A percentile compares a stretch with the other conserved stretches of the same genome.
Evolutionary conservation across 2,888 invertebrate species (phyloP).

Genomic region (Prosopocoilus inquinatus): DNA sequence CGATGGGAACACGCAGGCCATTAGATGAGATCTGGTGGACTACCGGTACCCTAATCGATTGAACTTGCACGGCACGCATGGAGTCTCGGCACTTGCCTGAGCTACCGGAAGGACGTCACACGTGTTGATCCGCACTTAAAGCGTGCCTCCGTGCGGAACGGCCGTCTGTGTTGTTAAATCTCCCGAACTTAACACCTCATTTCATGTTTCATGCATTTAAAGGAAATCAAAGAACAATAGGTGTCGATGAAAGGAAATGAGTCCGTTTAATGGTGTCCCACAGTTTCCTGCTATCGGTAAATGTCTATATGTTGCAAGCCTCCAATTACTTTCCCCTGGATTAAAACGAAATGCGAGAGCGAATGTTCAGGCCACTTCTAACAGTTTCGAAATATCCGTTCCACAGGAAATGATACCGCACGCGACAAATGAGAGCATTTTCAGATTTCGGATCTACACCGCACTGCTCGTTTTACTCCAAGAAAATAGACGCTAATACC

Average conservation of each 20-base stretch:
- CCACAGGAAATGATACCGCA: slow-evolving; percentile 17
- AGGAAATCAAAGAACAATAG: slow-evolving; percentile 8
- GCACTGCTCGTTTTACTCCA: slow-evolving; percentile 1
- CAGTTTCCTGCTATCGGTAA: slow-evolving; percentile 26
- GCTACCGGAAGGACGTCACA: slow-evolving; percentile 30
- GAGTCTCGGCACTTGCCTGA: slow-evolving; percentile 15
- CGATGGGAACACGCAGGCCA: slow-evolving; percentile 9
- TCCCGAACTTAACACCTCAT: slow-evolving; percentile 30
- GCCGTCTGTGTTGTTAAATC: slow-evolving; percentile 25
- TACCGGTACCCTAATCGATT: slow-evolving; percentile 20
- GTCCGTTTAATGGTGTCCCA: slow-evolving; percentile 1
- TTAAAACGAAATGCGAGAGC: slow-evolving; percentile 35
- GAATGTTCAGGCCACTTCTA: slow-evolving; percentile 25
- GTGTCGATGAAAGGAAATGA: background rate
- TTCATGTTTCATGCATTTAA: slow-evolving; percentile 30
- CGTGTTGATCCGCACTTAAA: slow-evolving; percentile 24
- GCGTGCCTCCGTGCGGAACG: slow-evolving; percentile 30
- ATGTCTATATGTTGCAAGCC: slow-evolving; percentile 31
- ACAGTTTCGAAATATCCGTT: slow-evolving; percentile 28
- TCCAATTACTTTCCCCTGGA: slow-evolving; percentile 28
- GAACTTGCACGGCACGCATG: slow-evolving; percentile 20
- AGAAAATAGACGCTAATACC: slow-evolving; percentile 5
- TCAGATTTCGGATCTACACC: slow-evolving; percentile 1
- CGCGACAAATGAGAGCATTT: slow-evolving; percentile 22
- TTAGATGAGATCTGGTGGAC: slow-evolving; percentile 22